Conservation (phyloP, 2,888 invertebrate genomes). For the Morpho helenor region DNA sequence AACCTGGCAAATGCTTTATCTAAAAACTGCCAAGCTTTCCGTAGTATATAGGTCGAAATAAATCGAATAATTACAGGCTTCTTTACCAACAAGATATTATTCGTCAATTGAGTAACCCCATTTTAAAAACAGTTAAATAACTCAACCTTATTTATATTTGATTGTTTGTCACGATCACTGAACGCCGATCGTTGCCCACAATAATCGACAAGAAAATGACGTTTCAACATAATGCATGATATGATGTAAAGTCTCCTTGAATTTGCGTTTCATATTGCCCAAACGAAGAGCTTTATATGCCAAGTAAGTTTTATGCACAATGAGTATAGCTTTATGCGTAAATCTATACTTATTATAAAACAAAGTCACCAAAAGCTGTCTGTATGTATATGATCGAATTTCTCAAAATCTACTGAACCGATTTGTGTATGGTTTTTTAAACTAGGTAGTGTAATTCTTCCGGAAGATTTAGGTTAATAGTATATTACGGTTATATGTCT, state of each 20-base stretch:
- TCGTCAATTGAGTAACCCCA: background rate
- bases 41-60: too few relatives aligned
- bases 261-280: conserved; percentile 27
- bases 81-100: background rate
- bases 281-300: conserved; percentile 11
- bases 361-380: too few relatives aligned
- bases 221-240: conserved; percentile 33
- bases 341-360: too few relatives aligned
- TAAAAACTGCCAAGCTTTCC: too few relatives aligned
- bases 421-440: too few relatives aligned
- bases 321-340: background rate
- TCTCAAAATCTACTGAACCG: too few relatives aligned
- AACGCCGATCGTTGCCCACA: background rate
- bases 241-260: conserved; percentile 38
- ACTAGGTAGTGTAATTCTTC: too few relatives aligned
- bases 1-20: too few relatives aligned
- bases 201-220: conserved; percentile 14
- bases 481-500: too few relatives aligned
- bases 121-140: conserved; percentile 1
- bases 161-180: conserved; percentile 4
- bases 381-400: too few relatives aligned
- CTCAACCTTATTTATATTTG: background rate
- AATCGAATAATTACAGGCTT: too few relatives aligned
- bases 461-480: too few relatives aligned
- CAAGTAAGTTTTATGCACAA: conserved; percentile 7